phyloP scores from a whole-genome alignment of 2,113 vertebrate species.

The Pituophis catenifer region DNA sequence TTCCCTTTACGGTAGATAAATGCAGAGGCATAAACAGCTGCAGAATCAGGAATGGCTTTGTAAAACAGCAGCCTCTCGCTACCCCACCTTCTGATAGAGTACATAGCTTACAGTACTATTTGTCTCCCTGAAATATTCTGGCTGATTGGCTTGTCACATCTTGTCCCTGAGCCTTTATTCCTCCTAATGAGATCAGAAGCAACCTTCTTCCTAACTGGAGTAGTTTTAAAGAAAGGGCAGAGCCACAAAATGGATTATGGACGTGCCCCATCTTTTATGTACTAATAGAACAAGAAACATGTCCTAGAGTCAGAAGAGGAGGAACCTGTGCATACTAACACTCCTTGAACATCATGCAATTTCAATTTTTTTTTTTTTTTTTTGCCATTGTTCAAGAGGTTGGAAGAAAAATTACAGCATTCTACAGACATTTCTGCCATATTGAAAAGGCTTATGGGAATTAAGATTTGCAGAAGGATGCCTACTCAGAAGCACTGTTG shows the following conservation, averaged over 20 bases:
- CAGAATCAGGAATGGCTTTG: constrained; percentile 1
- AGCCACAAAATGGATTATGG: rapidly evolving
- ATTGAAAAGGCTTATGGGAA: not conserved
- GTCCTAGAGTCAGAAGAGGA: not conserved
- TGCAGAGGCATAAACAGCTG: constrained; percentile 52
- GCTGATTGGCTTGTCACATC: not conserved
- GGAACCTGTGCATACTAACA: not conserved
- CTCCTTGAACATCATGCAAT: not conserved
- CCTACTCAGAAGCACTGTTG: rapidly evolving
- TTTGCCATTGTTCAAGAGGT: not conserved
- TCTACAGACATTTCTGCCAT: not conserved
- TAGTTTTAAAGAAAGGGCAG: not conserved
- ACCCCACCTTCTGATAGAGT: not conserved
- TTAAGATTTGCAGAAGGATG: rapidly evolving
- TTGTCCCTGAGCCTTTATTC: constrained; percentile 22
- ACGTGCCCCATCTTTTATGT: not conserved
- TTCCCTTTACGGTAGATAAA: constrained; percentile 59
- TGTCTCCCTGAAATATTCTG: constrained; percentile 12
- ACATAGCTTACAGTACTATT: not conserved
- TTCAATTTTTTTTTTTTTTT: constrained; percentile 23
- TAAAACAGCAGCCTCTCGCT: not conserved
- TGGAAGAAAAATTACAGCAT: not conserved
- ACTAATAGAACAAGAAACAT: not conserved
- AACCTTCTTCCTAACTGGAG: not conserved
- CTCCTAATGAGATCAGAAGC: constrained; percentile 8